A percentile compares a stretch with the other conserved stretches of the same genome.
phyloP scores from a whole-genome alignment of 2,113 vertebrate genomes.

The Festucalex cinctus region DNA sequence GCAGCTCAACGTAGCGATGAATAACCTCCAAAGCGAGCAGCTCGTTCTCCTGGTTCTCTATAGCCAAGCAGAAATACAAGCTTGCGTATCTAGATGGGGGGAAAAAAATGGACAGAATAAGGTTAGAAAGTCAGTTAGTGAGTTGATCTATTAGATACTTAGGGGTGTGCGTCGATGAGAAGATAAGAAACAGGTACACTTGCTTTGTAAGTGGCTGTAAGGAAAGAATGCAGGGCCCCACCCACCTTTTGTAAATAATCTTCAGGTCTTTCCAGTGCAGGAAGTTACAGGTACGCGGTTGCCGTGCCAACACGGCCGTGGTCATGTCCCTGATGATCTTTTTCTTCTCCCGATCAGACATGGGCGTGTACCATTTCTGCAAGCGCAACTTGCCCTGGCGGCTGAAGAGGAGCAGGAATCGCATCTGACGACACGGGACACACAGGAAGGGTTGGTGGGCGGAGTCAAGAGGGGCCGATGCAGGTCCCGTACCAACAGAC shows the following conservation, averaged over 20 bases:
- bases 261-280: conserved; percentile 96
- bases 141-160: neutral
- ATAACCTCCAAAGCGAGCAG: conserved; percentile 90
- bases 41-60: conserved; percentile 93
- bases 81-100: conserved; percentile 85
- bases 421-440: conserved; percentile 75
- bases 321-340: conserved; percentile 92
- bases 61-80: conserved; percentile 93
- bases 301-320: conserved; percentile 83
- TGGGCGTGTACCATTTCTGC: conserved; percentile 92
- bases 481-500: neutral
- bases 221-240: neutral
- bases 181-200: neutral
- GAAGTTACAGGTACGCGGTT: conserved; percentile 90
- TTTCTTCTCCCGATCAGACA: conserved; percentile 91
- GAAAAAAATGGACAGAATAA: neutral
- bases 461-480: conserved; percentile 3
- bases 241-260: conserved; percentile 94
- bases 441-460: neutral
- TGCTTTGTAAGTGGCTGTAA: neutral
- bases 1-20: conserved; percentile 93
- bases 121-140: neutral
- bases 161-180: neutral
- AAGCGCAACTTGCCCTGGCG: conserved; percentile 94
- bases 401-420: conserved; percentile 96